phyloP scores from a whole-genome alignment of 2,888 invertebrate species.

The Synergus laeviventris region DNA sequence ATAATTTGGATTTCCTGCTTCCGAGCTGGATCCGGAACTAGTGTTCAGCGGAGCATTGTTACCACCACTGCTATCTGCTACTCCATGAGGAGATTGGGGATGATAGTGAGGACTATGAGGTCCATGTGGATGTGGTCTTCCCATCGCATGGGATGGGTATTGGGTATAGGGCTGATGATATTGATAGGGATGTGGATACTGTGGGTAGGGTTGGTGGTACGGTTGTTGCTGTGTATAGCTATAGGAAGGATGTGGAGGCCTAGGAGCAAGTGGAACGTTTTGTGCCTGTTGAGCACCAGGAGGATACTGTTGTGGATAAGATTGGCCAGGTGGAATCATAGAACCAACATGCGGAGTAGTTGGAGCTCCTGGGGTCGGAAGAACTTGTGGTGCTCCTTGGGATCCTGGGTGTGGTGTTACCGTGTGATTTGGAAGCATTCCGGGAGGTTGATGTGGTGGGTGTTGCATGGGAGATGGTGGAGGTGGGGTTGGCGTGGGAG shows the following conservation, averaged over 20 bases:
- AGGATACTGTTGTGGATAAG: constrained; percentile 74
- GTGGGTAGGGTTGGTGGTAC: constrained; percentile 77
- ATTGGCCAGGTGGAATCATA: constrained; percentile 73
- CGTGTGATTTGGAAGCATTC: constrained; percentile 72
- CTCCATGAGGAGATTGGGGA: constrained; percentile 73
- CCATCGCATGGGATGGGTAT: constrained; percentile 78
- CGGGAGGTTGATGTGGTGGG: constrained; percentile 65
- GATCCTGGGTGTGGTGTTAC: constrained; percentile 67
- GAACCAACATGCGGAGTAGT: constrained; percentile 64
- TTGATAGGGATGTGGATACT: constrained; percentile 76
- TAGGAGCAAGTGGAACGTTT: constrained; percentile 78
- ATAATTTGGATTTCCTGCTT: constrained; percentile 64
- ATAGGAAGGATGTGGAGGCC: constrained; percentile 79
- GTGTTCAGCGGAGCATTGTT: constrained; percentile 53
- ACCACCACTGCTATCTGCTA: constrained; percentile 64
- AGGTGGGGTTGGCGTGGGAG: constrained; percentile 71
- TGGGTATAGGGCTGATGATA: constrained; percentile 79
- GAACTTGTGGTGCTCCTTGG: constrained; percentile 59
- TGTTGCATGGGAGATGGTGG: constrained; percentile 71
- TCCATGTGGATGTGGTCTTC: constrained; percentile 76
- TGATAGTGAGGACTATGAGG: constrained; percentile 72
- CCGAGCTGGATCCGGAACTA: constrained; percentile 57
- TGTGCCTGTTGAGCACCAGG: constrained; percentile 74
- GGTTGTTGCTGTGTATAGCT: constrained; percentile 77
- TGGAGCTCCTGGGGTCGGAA: constrained; percentile 69